Conservation (phyloP, 2,113 vertebrate genomes). For the Scytalopus superciliaris region DNA sequence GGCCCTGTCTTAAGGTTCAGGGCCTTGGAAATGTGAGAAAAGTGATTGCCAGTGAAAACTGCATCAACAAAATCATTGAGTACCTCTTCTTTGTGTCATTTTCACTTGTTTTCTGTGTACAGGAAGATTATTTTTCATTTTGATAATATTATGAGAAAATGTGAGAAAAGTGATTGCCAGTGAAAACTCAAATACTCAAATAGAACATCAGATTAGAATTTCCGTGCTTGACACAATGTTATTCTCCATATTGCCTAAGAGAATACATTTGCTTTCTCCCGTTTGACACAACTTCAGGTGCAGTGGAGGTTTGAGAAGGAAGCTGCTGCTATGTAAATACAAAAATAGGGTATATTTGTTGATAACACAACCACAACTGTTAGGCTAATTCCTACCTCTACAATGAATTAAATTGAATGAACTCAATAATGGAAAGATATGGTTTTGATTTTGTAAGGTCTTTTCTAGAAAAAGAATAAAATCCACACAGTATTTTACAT, state of each 20-base stretch:
- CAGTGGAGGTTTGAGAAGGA: neutral
- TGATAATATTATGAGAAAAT: too few species aligned
- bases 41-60: neutral
- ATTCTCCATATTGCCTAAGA: neutral
- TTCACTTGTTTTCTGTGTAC: neutral
- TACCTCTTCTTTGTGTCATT: neutral
- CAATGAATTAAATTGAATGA: neutral
- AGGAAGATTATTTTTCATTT: neutral
- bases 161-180: too few species aligned
- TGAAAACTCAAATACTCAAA: too few species aligned
- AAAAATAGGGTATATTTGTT: neutral
- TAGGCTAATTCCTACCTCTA: neutral
- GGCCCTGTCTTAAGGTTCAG: neutral
- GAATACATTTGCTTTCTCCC: neutral
- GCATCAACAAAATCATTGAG: neutral
- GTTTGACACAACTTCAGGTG: neutral
- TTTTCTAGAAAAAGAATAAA: neutral
- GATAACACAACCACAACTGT: neutral
- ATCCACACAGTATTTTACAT: neutral
- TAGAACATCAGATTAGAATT: neutral
- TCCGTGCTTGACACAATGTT: neutral
- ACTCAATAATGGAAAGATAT: neutral
- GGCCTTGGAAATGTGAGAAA: neutral
- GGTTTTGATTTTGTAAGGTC: neutral
- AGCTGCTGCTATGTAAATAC: accelerated